phyloP scores from a whole-genome alignment of 2,888 invertebrate genomes.

The Neoaliturus tenellus region DNA sequence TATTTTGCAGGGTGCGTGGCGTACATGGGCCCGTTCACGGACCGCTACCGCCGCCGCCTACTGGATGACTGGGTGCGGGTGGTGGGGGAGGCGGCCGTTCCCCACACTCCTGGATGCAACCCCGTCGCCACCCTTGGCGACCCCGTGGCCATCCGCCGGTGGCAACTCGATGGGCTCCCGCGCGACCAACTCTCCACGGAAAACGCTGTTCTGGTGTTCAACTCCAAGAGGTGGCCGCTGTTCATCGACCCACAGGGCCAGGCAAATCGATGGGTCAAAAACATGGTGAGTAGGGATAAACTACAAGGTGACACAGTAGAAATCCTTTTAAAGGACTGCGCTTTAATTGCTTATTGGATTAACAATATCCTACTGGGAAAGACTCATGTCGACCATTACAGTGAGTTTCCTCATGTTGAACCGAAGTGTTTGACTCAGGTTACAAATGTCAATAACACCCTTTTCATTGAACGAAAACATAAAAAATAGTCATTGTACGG shows the following conservation, averaged over 20 bases:
- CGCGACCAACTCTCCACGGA: constrained; percentile 91
- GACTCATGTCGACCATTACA: too few relatives aligned
- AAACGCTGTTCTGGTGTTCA: constrained; percentile 89
- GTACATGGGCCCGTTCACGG: constrained; percentile 87
- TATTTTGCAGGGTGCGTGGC: constrained; percentile 86
- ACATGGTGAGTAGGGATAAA: constrained; percentile 79
- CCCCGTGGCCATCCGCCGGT: constrained; percentile 83
- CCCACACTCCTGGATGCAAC: constrained; percentile 81
- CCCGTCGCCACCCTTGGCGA: constrained; percentile 84
- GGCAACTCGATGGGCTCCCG: constrained; percentile 92
- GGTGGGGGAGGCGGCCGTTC: constrained; percentile 75
- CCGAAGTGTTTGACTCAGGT: too few relatives aligned
- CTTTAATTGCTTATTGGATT: too few relatives aligned
- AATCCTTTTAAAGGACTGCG: too few relatives aligned
- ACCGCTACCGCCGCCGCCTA: constrained; percentile 77
- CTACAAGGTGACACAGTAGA: too few relatives aligned
- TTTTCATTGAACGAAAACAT: too few relatives aligned
- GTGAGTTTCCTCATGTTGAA: too few relatives aligned
- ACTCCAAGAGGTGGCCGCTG: constrained; percentile 91
- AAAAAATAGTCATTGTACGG: too few relatives aligned
- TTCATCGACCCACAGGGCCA: constrained; percentile 96
- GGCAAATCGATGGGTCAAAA: constrained; percentile 94
- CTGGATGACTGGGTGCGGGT: constrained; percentile 77
- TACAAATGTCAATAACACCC: too few relatives aligned
- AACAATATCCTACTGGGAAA: too few relatives aligned